Conservation (phyloP, 1,140 invertebrate genomes). For the Camponotus pennsylvanicus region DNA sequence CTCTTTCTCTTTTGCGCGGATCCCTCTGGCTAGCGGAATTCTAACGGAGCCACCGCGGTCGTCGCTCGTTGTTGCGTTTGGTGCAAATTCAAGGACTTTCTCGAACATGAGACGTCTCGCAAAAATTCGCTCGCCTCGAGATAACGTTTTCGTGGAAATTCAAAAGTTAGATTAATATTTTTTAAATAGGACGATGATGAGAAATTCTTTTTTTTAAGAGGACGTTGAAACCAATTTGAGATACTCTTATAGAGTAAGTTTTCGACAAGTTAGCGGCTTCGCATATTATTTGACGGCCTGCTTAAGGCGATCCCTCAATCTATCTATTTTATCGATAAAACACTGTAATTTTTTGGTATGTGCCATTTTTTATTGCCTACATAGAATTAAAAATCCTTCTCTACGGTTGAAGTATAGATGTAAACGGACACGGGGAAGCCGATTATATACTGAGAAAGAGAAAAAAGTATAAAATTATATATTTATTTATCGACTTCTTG, state of each 20-base stretch:
- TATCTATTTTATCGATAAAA: too few relatives aligned
- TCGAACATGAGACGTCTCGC: slow-evolving; percentile 14
- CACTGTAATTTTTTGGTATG: too few relatives aligned
- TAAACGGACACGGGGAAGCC: too few relatives aligned
- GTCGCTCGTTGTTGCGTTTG: slow-evolving; percentile 55
- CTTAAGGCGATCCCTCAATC: too few relatives aligned
- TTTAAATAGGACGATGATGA: background rate
- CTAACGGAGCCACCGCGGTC: slow-evolving; percentile 51
- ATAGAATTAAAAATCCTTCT: too few relatives aligned
- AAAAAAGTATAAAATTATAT: too few relatives aligned
- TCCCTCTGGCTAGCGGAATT: slow-evolving; percentile 63
- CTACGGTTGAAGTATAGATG: too few relatives aligned
- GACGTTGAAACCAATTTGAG: background rate
- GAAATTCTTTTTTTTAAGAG: background rate
- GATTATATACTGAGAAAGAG: too few relatives aligned
- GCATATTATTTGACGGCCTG: background rate
- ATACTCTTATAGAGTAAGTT: too few relatives aligned
- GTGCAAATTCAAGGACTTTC: slow-evolving; percentile 57
- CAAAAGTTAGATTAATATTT: background rate
- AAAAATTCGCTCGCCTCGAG: slow-evolving; percentile 31
- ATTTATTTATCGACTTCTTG: too few relatives aligned
- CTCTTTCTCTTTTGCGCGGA: slow-evolving; percentile 65
- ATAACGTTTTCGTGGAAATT: background rate
- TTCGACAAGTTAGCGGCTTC: background rate
- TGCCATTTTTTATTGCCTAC: too few relatives aligned